These are phyloP conservation scores for Acronicta psi DNA, from an alignment of 2,888 invertebrate species.

Conservation along the genomic window DNA sequence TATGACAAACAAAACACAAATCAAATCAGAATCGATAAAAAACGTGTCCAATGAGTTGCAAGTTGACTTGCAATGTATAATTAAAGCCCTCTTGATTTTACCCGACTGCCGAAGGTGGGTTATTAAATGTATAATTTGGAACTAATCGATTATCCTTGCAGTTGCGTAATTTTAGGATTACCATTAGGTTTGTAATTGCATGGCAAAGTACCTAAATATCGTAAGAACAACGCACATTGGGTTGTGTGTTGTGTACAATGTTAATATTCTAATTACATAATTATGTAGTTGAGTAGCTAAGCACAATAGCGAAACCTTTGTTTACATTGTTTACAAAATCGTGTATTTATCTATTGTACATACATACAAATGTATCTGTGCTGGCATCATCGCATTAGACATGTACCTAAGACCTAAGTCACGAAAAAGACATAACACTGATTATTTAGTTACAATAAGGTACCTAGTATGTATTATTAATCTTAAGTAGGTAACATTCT, in stretches of 20 bases:
- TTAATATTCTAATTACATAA: slow-evolving; percentile 9
- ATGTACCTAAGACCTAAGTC: slow-evolving; percentile 17
- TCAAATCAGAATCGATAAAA: too few species aligned
- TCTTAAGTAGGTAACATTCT: too few species aligned
- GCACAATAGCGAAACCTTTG: slow-evolving; percentile 14
- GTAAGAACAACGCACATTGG: not conserved
- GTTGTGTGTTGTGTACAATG: not conserved
- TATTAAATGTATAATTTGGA: too few species aligned
- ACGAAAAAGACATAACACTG: slow-evolving; percentile 26
- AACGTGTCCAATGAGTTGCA: too few species aligned
- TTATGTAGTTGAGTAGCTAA: slow-evolving; percentile 3
- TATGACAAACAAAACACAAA: too few species aligned
- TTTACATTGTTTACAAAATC: not conserved
- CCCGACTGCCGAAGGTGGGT: too few species aligned
- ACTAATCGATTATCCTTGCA: not conserved
- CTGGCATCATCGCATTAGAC: slow-evolving; percentile 7
- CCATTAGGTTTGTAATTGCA: not conserved
- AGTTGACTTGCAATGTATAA: too few species aligned
- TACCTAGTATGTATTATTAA: too few species aligned
- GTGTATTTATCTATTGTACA: too few species aligned
- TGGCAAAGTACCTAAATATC: slow-evolving; percentile 1
- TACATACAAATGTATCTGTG: too few species aligned
- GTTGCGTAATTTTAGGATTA: not conserved
- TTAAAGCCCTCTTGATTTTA: too few species aligned
- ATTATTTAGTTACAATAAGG: not conserved